phyloP scores from a whole-genome alignment of 1,140 invertebrate genomes.

The Drosophila saltans region DNA sequence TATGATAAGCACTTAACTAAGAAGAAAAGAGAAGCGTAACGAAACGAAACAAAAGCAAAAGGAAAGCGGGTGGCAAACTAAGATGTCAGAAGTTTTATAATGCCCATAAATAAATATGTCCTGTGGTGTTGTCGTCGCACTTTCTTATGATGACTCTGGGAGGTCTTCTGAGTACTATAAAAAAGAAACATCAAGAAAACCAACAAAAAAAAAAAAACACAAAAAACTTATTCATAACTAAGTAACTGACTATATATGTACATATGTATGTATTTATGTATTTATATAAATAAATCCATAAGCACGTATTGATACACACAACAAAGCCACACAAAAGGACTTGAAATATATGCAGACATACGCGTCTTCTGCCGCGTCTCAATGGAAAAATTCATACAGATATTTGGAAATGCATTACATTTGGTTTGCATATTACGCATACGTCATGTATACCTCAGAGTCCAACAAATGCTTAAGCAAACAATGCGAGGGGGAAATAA shows the following conservation, averaged over 20 bases:
- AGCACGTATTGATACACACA: slow-evolving; percentile 7
- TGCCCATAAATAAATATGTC: slow-evolving; percentile 22
- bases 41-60: slow-evolving; percentile 8
- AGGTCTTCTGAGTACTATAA: slow-evolving; percentile 15
- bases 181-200: slow-evolving; percentile 1
- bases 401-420: slow-evolving; percentile 22
- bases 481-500: slow-evolving; percentile 12
- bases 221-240: slow-evolving; percentile 7
- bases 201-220: not conserved
- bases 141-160: slow-evolving; percentile 16
- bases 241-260: not conserved
- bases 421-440: slow-evolving; percentile 46
- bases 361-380: not conserved
- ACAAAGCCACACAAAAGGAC: slow-evolving; percentile 12
- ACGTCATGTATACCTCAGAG: slow-evolving; percentile 45
- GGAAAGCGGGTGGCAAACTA: slow-evolving; percentile 13
- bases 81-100: slow-evolving; percentile 23
- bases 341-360: slow-evolving; percentile 3
- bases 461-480: slow-evolving; percentile 45
- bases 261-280: not conserved
- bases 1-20: slow-evolving; percentile 18
- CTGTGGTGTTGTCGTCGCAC: not conserved
- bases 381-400: not conserved
- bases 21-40: not conserved
- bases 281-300: not conserved